Base-by-base conservation (phyloP, 1,140 invertebrate species). In the Drosophila mojavensis region DNA sequence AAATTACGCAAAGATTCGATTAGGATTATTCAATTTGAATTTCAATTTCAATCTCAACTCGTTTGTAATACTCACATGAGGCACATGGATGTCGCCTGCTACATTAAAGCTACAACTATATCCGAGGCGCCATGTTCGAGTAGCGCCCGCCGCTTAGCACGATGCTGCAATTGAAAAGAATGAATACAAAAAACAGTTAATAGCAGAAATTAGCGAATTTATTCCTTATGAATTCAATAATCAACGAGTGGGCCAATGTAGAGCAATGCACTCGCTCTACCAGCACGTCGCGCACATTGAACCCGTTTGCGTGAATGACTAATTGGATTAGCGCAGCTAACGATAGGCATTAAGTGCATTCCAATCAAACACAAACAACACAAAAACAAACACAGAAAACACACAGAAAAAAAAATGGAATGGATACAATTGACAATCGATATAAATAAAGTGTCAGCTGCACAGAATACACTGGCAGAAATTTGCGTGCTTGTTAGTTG, bases 21-120 rank as follows among this genome's bases (percentile, higher is more conserved):
- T 11, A 11, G 3, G 10, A 17, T 17, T 24, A 24, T 24, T 24
- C 20, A 24, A 24, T 39, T 11, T 13, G 36, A 3, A 4, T 17
- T 17, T 17, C 17, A 17, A 17, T 17, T 17, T 17, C 10, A 39
- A 39, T 39, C 11, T 6, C 17, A 9, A 10, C 20, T n/a, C 6
- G 43, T 72, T 20, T 3, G 10, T 17, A 2, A 48, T 78, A 91
- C 91, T 92, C 69, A 92, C 91, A 92, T 92, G 90, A 91, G 91
- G 91, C 91, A 92, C 91, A 92, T 92, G 91, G 81, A 92, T 92
- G 88, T 91, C 88, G 91, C 91, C 91, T 89, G 78, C 90, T 92
- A 92, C 91, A 90, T 90, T 80, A 80, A 88, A 89, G 80, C 90
- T 91, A 92, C 85, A 92, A 91, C 91, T 92, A 92, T 92, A 92